Percentiles rank a stretch among this genome's conserved stretches.
Conservation (phyloP, 2,888 invertebrate species). For the Nowickia ferox region DNA sequence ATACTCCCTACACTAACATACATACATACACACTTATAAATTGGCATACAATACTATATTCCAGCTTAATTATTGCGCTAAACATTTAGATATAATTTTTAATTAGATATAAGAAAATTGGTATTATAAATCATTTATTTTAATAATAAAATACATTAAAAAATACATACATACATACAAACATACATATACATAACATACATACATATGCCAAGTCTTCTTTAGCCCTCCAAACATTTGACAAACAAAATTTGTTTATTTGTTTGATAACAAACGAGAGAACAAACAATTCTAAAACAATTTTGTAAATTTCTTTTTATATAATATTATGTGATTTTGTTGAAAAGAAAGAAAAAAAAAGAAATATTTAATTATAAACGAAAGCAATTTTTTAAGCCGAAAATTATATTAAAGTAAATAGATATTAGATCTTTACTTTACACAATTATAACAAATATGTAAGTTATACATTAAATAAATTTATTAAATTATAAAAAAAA, state of each 20-base stretch:
- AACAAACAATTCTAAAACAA: slow-evolving; percentile 44
- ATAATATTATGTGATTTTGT: slow-evolving; percentile 50
- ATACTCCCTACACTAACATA: slow-evolving; percentile 18
- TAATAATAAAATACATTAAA: slow-evolving; percentile 19
- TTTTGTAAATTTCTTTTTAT: slow-evolving; percentile 50
- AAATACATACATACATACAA: slow-evolving; percentile 12
- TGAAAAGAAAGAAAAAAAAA: slow-evolving; percentile 3
- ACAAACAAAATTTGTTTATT: slow-evolving; percentile 48
- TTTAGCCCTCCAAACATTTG: slow-evolving; percentile 62
- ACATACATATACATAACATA: no score
- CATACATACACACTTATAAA: slow-evolving; percentile 23
- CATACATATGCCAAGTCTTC: slow-evolving; percentile 61
- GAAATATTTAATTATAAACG: slow-evolving; percentile 47
- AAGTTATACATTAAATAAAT: slow-evolving; percentile 65
- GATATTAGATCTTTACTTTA: slow-evolving; percentile 62
- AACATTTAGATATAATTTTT: slow-evolving; percentile 61
- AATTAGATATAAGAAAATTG: slow-evolving; percentile 60
- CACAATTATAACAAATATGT: slow-evolving; percentile 56
- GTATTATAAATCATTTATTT: slow-evolving; percentile 34
- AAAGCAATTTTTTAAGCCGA: slow-evolving; percentile 66
- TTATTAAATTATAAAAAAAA: slow-evolving; percentile 59
- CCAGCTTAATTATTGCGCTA: slow-evolving; percentile 67
- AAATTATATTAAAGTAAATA: slow-evolving; percentile 45
- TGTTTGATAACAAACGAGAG: slow-evolving; percentile 27
- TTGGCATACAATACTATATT: slow-evolving; percentile 54